Conservation (phyloP, 2,888 invertebrate genomes). For the Synergus laeviventris region DNA sequence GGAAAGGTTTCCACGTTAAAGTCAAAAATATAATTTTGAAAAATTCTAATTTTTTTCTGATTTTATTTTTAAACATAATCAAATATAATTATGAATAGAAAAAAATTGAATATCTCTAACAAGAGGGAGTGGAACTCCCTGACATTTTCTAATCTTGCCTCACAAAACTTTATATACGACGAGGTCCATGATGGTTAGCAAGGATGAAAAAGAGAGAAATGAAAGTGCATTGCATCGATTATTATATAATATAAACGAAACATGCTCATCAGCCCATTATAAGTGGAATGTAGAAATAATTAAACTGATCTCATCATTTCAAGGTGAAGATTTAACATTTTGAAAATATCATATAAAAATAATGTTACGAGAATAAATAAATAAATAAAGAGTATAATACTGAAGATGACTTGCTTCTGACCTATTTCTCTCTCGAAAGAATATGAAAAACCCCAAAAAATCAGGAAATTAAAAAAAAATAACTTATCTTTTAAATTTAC, state of each 20-base stretch:
- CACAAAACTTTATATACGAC: neutral
- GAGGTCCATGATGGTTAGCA: neutral
- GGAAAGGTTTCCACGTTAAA: too few relatives aligned
- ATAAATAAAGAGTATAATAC: neutral
- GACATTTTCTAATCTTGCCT: neutral
- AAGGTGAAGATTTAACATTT: neutral
- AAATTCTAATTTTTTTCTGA: neutral
- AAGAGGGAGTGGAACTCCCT: neutral
- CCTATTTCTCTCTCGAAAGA: neutral
- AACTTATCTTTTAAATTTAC: neutral
- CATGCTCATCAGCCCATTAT: neutral
- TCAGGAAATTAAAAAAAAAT: too few relatives aligned
- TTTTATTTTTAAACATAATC: neutral
- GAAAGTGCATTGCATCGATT: conserved; percentile 5
- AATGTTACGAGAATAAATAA: neutral
- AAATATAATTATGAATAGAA: neutral
- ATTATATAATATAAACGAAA: neutral
- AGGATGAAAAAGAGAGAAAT: neutral
- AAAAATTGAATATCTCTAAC: neutral
- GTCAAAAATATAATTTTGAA: too few relatives aligned
- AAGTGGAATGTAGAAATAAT: neutral
- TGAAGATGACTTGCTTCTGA: neutral
- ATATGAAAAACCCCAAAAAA: too few relatives aligned
- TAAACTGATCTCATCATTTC: neutral
- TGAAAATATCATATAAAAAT: neutral